phyloP scores from a whole-genome alignment of 2,888 invertebrate species.

The Operophtera brumata region DNA sequence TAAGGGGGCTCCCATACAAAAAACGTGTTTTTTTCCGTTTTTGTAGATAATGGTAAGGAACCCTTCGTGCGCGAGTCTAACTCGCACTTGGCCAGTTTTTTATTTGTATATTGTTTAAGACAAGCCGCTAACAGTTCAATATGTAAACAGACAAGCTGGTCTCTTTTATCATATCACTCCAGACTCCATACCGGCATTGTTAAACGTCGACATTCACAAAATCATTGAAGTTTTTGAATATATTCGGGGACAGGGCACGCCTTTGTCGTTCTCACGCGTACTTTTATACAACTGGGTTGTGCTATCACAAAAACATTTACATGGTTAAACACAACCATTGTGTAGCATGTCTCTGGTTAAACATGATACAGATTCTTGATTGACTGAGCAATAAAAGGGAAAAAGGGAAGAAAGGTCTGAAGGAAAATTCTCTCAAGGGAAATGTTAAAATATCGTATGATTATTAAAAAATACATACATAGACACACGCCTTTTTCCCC shows the following conservation, averaged over 20 bases:
- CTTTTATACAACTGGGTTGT: slow-evolving; percentile 8
- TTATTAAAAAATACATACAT: no score
- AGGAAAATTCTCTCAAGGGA: no score
- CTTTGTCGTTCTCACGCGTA: slow-evolving; percentile 13
- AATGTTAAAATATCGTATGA: no score
- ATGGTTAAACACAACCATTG: background rate
- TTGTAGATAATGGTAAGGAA: no score
- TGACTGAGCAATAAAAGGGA: background rate
- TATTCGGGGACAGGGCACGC: slow-evolving; percentile 1
- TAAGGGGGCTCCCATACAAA: no score
- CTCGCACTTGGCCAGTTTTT: no score
- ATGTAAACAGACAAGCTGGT: background rate
- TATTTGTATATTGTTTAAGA: no score
- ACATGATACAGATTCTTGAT: background rate
- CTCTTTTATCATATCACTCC: background rate
- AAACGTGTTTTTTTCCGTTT: no score
- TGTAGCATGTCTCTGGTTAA: background rate
- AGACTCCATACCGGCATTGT: background rate
- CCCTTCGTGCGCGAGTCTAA: no score
- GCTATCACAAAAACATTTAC: background rate
- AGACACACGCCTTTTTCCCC: no score
- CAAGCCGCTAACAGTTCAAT: no score
- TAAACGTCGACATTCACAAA: slow-evolving; percentile 1
- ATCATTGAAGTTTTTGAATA: slow-evolving; percentile 9
- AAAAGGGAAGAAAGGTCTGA: no score